Base-by-base conservation (phyloP, 2,888 invertebrate species). In the Stenolophus ochropezus region DNA sequence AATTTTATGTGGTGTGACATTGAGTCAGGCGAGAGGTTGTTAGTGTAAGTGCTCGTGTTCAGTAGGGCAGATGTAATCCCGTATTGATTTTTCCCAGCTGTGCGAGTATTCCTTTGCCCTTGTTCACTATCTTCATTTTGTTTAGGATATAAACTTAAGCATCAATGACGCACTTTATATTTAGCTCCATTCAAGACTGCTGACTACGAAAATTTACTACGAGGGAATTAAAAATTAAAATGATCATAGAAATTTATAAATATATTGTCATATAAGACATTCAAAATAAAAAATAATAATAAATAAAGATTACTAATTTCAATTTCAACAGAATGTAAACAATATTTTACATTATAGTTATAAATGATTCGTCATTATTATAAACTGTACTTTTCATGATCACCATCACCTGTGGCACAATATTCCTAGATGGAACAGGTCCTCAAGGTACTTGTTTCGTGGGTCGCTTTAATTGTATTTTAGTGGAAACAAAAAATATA, bases 51-150 rank as follows among this genome's bases (percentile, higher is more conserved):
- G 65, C 65, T 65, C n/a, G 65, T 49, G 73, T 73, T 73, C 73
- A 73, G n/a, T 73, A 49, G 21, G 73, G 49, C 49, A 69, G 33
- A 33, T 69, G 69, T 69, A 69, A 69, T 69, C 47, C 42, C 16
- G 73, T 73, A 73, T 73, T 73, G 73, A 73, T 73, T 73, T 73
- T 73, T 49, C 49, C 21, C 49, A 49, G 73, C 49, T 73, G 73
- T 73, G 14, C 23, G 51, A 20, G 49, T 49, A 73, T 73, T 73
- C 47, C 42, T 42, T 49, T 49, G 21, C 49, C 18, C 49, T 49
- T 73, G 51, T 42, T 73, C 21, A 49, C 73, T 73, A 49, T 73
- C 73, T 49, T 73, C 47, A 73, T 73, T 73, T 73, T 73, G 73
- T 73, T 23, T 49, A 73, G 73, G 21, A 51, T n/a, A 6, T 65